A percentile compares a stretch with the other conserved stretches of the same genome.
These are phyloP conservation scores for Sesamia nonagrioides DNA, from an alignment of 1,140 invertebrate genomes.

Conservation along the genomic window DNA sequence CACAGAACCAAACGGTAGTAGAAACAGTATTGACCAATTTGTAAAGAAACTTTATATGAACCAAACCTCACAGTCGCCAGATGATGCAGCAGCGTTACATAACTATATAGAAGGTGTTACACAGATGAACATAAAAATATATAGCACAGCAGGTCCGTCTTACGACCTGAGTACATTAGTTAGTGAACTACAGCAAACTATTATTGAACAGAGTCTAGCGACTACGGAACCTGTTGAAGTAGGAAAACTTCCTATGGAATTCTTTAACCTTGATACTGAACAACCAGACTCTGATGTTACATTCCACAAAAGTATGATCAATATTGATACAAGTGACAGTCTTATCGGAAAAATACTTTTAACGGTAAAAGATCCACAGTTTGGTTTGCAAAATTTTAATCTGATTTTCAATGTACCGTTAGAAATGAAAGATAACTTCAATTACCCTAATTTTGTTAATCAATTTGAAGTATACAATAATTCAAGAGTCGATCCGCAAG, in stretches of 20 bases:
- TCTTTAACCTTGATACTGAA: not conserved
- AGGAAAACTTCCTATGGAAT: not conserved
- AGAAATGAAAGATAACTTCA: not conserved
- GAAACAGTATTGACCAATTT: not conserved
- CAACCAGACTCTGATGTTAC: not conserved
- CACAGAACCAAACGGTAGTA: not conserved
- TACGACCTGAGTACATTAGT: too few relatives aligned
- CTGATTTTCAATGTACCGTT: not conserved
- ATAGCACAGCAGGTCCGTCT: not conserved
- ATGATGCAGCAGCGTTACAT: not conserved
- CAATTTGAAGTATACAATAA: not conserved
- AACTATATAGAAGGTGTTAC: not conserved
- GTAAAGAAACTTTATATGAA: not conserved
- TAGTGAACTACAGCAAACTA: not conserved
- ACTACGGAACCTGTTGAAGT: too few relatives aligned
- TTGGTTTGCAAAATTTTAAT: not conserved
- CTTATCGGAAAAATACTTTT: not conserved
- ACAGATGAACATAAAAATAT: conserved; percentile 1
- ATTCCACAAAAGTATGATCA: conserved; percentile 1
- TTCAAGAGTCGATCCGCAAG: not conserved
- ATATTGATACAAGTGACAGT: not conserved
- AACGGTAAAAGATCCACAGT: not conserved
- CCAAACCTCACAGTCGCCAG: not conserved
- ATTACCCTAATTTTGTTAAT: not conserved
- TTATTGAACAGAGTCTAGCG: too few relatives aligned